These are phyloP conservation scores for Cetoscarus ocellatus DNA, from an alignment of 2,797 vertebrate species.

Conservation along the genomic window DNA sequence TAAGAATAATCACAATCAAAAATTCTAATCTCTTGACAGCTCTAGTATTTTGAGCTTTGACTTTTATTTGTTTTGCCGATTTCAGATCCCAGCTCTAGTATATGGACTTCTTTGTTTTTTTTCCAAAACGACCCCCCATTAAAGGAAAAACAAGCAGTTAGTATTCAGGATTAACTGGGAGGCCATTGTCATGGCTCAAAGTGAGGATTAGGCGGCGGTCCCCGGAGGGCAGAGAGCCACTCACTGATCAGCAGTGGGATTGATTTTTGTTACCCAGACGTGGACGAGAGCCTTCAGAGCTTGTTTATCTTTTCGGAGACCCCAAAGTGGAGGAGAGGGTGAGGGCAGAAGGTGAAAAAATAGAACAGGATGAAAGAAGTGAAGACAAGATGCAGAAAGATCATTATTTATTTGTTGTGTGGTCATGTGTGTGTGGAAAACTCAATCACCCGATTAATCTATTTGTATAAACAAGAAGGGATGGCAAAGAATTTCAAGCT, in stretches of 20 bases:
- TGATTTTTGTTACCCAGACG: conserved; percentile 33
- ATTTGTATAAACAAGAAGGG: too few relatives aligned
- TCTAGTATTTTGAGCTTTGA: too few relatives aligned
- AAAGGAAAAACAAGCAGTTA: not conserved
- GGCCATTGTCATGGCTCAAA: conserved; percentile 33
- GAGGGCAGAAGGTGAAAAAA: not conserved
- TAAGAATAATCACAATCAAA: too few relatives aligned
- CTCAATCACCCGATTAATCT: too few relatives aligned
- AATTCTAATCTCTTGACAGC: too few relatives aligned
- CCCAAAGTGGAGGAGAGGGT: not conserved
- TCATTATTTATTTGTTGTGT: not conserved
- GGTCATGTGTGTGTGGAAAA: not conserved
- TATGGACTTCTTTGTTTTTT: not conserved
- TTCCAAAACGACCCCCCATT: not conserved
- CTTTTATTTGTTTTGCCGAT: not conserved
- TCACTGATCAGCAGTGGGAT: conserved; percentile 30
- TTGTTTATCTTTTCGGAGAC: conserved; percentile 35
- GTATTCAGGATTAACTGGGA: conserved; percentile 18
- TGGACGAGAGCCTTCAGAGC: conserved; percentile 33
- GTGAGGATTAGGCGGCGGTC: conserved; percentile 12
- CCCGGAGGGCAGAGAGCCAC: conserved; percentile 24
- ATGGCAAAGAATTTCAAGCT: too few relatives aligned
- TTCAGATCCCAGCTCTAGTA: not conserved
- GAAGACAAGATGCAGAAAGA: not conserved
- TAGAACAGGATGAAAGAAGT: conserved; percentile 4